Evolutionary conservation across 92 coral and sea anemone species (phyloP).

Genomic region (Epizoanthus ramosus): DNA sequence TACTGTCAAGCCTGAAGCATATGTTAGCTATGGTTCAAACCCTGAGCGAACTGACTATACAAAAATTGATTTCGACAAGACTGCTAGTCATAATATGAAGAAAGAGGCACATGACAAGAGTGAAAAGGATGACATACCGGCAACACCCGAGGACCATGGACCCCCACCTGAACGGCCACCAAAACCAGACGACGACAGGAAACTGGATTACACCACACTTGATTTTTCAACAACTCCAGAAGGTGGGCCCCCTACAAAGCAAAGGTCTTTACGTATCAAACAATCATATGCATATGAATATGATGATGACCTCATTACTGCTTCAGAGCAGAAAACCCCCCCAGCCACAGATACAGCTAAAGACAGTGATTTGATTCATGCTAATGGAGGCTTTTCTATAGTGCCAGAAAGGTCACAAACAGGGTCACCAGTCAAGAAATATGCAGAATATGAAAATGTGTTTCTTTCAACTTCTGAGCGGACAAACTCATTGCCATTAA

Average conservation of each 20-base stretch:
- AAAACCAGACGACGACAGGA: too few relatives aligned
- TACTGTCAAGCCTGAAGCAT: conserved; percentile 78
- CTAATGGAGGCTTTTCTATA: background rate
- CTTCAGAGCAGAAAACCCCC: background rate
- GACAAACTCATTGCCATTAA: conserved; percentile 23
- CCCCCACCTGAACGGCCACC: conserved; percentile 16
- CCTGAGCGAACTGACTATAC: conserved; percentile 46
- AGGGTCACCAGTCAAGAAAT: background rate
- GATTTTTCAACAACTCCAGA: too few relatives aligned
- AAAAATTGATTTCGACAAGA: conserved; percentile 45
- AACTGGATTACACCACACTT: too few relatives aligned
- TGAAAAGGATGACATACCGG: background rate
- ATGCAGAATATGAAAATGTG: conserved; percentile 34
- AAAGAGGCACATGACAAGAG: background rate
- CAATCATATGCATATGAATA: conserved; percentile 42
- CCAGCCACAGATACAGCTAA: background rate
- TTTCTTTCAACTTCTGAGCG: conserved; percentile 5
- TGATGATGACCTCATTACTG: conserved; percentile 40
- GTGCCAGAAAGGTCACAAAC: background rate
- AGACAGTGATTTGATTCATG: background rate
- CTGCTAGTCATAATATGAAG: conserved; percentile 35
- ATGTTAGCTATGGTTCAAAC: conserved; percentile 34
- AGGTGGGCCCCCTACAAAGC: too few relatives aligned
- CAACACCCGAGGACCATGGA: background rate
- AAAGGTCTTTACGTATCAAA: conserved; percentile 10